Base-by-base conservation (phyloP, 1,140 invertebrate genomes). In the Cataglyphis hispanica region DNA sequence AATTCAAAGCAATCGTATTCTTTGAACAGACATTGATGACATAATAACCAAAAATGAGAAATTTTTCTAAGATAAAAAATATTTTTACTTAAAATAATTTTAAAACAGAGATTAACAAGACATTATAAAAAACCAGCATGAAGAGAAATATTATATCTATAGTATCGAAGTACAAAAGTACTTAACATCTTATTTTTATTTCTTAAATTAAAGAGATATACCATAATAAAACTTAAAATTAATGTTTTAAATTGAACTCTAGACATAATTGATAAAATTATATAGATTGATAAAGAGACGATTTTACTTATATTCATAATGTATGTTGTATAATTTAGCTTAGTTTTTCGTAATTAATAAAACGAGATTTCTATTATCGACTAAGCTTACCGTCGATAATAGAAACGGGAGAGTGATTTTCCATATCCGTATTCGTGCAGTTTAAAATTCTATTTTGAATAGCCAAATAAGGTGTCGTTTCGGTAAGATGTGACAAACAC, bases 401-500 rank as follows among this genome's bases (percentile, higher is more conserved):
- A 75, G 93, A 91, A 25, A 91, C 91, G 27, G 94, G 92, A 13
- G 93, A 91, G 72, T 87, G 86, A 40, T 91, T 87, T 61, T 88
- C 77, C 56, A 31, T 58, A 64, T 87, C 88, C 22, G 86, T 84
- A 31, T 91, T 84, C 27, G 87, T 46, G 60, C 84, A 86, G 81
- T 90, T 92, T 19, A 84, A 63, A 37, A 89, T 60, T 46, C 63
- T 69, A 50, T 56, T 84, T 74, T 92, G 92, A 50, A 78, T 58
- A 63, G 63, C 88, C 2, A 75, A 70, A 46, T 92, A 90, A 61
- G 67, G 56, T 37, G 88, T 46, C 27, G 87, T 90, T 80, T 95
- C 94, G 22, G 92, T 93, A 22, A 95, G 91, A 40, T 93, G 91
- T 22, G 94, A 92, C 53, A 94, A 86, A 75, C 94, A 94, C 75